Percentiles rank a stretch among this genome's conserved stretches.
Conservation (phyloP, 2,888 invertebrate genomes). For the Caenorhabditis sp. region DNA sequence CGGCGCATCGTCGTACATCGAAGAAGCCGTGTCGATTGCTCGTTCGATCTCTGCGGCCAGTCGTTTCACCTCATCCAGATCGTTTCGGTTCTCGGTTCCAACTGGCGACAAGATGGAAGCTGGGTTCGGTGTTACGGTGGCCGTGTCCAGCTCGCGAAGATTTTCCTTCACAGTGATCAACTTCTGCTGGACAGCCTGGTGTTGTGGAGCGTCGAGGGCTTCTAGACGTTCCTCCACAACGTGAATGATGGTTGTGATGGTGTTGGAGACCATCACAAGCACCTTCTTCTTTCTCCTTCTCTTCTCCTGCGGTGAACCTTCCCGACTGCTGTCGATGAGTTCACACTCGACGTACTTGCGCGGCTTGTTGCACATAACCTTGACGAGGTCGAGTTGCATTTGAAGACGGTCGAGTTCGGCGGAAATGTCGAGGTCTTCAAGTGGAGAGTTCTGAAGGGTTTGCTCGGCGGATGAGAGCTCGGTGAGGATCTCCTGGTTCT, state of each 20-base stretch:
- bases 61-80: constrained; percentile 46
- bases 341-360: constrained; percentile 69
- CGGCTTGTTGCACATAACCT: constrained; percentile 65
- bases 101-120: constrained; percentile 48
- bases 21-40: constrained; percentile 41
- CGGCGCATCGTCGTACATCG: constrained; percentile 46
- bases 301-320: constrained; percentile 58
- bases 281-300: constrained; percentile 64
- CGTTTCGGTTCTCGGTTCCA: constrained; percentile 33
- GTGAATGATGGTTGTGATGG: constrained; percentile 76
- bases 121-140: constrained; percentile 43
- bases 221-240: constrained; percentile 72
- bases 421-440: constrained; percentile 58
- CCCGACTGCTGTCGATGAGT: constrained; percentile 61
- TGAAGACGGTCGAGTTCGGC: constrained; percentile 68
- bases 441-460: constrained; percentile 53
- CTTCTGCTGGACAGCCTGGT: constrained; percentile 60
- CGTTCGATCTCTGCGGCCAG: constrained; percentile 44
- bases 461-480: constrained; percentile 58
- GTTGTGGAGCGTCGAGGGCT: constrained; percentile 45
- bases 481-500: constrained; percentile 62
- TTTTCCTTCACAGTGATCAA: constrained; percentile 60
- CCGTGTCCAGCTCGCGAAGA: constrained; percentile 53
- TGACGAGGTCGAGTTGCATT: constrained; percentile 69
- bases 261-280: constrained; percentile 74